Evolutionary conservation across 2,797 vertebrate species (phyloP), one percentile per base, ranked within the genome.

Genomic region (Sebastes flavidus): DNA sequence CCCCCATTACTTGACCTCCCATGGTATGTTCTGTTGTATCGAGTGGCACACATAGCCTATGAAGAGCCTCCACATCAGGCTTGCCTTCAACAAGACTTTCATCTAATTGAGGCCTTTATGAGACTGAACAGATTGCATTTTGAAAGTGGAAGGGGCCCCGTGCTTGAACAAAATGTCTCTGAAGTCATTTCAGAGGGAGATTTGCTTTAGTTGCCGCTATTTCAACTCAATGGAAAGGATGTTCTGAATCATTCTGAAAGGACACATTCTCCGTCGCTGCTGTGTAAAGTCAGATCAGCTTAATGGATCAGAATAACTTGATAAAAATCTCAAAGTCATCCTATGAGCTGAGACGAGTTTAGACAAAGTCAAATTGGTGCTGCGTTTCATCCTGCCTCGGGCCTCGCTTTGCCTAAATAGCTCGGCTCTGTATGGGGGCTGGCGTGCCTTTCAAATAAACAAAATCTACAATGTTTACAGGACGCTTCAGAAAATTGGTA

Each of bases 101-200:
- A 86, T 88, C 78, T 74, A 27, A 79, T 65, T 8, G 63, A 78
- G 65, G 87, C 68, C 82, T 88, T 88, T 70, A 66, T 77, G 75
- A 86, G 66, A 72, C 67, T 54, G 71, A 87, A 78, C 76, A 56
- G 78, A 87, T 78, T 88, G 75, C 70, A 56, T 79, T 84, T 84
- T 77, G 69, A 84, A 72, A 88, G 68, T 20, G 25, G 25, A 25
- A 25, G 25, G 25, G 25, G 66, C 74, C 36, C 5, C 8, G 12
- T 36, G 60, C 78, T 59, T 80, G 75, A 88, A 73, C 46, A 70
- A 75, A 86, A 65, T 13, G 32, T 27, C 55, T 77, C 67, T 77
- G 75, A 81, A 83, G 88, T 81, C 16, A 10, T 77, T 81, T 80
- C 34, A 77, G 46, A 80, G 25, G 3, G 73, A 77, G 46, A 78